Base-by-base conservation (phyloP, 1,140 invertebrate genomes). In the Sipha flava region DNA sequence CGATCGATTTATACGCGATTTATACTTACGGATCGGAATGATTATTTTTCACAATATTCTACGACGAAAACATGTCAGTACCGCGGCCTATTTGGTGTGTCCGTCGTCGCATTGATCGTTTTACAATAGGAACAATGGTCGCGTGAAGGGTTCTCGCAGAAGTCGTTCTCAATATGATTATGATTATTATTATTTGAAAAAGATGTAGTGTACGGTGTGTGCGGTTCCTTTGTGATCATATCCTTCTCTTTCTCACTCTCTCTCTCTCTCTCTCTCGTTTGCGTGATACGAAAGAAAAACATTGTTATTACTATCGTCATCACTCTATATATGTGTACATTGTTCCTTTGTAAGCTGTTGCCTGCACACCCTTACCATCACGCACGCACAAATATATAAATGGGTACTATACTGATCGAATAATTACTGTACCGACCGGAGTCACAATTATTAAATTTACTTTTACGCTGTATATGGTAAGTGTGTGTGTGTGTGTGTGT, bases 401-500 rank as follows among this genome's bases (percentile, higher is more conserved):
- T 26, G 23, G 5, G 9, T 40, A 59, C 34, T 59, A 57, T 77
- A 59, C 40, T 43, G 73, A 77, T 77, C 73, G 73, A 43, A 77
- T 77, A 77, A 75, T 75, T 54, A 52, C n/a, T n/a, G n/a, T 23
- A 75, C 68, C 45, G 26, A n/a, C 26, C 21, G 37, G 49, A 72
- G 68, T 72, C 45, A 72, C 68, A 72, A 72, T 72, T 52, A 75
- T 75, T 54, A 37, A 75, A 75, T 75, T 75, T n/a, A n/a, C 14
- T n/a, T n/a, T n/a, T n/a, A n/a, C n/a, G n/a, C n/a, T n/a, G n/a
- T n/a, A n/a, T n/a, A n/a, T n/a, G n/a, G n/a, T 52, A 52, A n/a
- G 6, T 45, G 16, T 52, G 21, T n/a, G 49, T n/a, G 12, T 52
- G 4, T 18, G 14, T 10, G 6, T n/a, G 49, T 52, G 49, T 10